Percentiles rank a stretch among this genome's conserved stretches.
These are phyloP conservation scores for Athene cunicularia DNA, from an alignment of 2,113 vertebrate genomes.

Conservation along the genomic window DNA sequence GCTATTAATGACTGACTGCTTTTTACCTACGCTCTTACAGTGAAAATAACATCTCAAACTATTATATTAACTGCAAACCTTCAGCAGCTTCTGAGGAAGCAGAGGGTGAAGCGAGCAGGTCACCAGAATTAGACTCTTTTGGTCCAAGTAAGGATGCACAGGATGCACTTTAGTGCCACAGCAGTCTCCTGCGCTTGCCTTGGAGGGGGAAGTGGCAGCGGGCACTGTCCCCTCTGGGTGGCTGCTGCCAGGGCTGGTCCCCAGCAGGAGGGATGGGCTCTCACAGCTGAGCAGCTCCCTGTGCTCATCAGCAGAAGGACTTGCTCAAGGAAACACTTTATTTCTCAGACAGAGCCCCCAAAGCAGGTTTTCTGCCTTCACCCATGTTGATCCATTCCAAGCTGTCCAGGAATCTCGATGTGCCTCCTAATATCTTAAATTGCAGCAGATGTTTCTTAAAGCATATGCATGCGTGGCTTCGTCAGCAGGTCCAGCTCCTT, in stretches of 20 bases:
- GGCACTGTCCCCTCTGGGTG: background rate
- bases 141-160: background rate
- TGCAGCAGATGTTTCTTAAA: background rate
- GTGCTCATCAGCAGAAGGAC: background rate
- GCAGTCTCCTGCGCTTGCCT: too few species aligned
- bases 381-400: background rate
- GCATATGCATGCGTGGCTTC: fast-evolving
- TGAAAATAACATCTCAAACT: background rate
- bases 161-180: background rate
- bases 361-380: background rate
- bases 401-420: background rate
- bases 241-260: background rate
- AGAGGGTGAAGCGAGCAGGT: background rate
- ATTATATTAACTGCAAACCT: background rate
- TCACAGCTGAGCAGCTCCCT: background rate
- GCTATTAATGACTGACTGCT: background rate
- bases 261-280: background rate
- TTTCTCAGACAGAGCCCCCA: background rate
- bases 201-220: background rate
- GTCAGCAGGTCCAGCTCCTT: background rate
- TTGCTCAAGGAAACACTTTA: background rate
- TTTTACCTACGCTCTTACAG: background rate
- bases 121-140: background rate
- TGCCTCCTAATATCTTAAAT: background rate
- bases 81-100: background rate